phyloP scores from a whole-genome alignment of 2,797 vertebrate genomes.

The Carcharodon carcharias region DNA sequence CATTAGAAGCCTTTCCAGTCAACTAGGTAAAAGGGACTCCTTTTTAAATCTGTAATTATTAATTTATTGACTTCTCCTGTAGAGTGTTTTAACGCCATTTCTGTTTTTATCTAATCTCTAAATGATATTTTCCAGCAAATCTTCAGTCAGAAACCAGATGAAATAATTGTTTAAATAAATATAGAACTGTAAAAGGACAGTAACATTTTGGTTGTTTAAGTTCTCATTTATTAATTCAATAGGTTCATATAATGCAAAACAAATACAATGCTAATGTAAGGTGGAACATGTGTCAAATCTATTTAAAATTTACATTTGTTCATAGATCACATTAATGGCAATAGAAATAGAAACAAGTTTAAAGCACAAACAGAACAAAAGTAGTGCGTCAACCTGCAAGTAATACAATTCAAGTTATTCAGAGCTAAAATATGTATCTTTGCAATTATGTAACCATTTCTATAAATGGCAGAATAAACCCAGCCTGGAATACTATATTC shows the following conservation, averaged over 20 bases:
- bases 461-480: neutral
- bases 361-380: neutral
- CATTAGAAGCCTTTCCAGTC: neutral
- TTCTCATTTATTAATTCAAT: conserved; percentile 23
- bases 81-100: neutral
- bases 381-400: neutral
- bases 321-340: neutral
- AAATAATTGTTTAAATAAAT: neutral
- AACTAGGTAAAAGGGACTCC: neutral
- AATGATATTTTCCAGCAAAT: neutral
- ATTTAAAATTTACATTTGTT: conserved; percentile 18
- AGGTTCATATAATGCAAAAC: neutral
- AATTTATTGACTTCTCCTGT: neutral
- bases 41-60: neutral
- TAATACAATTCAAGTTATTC: neutral
- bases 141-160: neutral
- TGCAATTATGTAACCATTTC: neutral
- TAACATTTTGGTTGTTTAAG: neutral
- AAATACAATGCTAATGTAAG: conserved; percentile 8
- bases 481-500: neutral
- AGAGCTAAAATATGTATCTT: neutral
- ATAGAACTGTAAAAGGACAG: neutral
- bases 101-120: neutral
- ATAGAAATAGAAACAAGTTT: neutral
- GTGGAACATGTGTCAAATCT: neutral